These are phyloP conservation scores for Planiliza haematocheilus DNA, from an alignment of 2,113 vertebrate species.

Conservation along the genomic window DNA sequence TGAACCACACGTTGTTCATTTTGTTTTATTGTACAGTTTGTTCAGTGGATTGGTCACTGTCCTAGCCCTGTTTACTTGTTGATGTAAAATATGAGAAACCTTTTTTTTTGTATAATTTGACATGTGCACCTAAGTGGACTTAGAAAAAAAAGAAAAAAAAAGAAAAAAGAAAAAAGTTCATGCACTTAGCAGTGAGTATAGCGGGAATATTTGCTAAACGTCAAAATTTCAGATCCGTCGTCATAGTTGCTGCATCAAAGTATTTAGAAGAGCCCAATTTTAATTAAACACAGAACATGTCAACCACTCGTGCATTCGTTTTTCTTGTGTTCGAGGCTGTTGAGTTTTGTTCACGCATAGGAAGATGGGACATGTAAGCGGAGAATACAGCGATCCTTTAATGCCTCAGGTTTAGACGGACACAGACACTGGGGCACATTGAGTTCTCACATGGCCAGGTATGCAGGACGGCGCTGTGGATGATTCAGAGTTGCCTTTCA, in stretches of 20 bases:
- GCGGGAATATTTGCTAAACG: slow-evolving; percentile 58
- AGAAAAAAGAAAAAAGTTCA: slow-evolving; percentile 31
- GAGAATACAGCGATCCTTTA: no score
- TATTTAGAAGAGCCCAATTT: slow-evolving; percentile 65
- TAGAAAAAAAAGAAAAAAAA: slow-evolving; percentile 41
- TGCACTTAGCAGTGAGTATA: slow-evolving; percentile 55
- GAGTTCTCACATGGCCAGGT: slow-evolving; percentile 3
- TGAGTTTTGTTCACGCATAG: neutral
- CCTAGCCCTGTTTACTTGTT: slow-evolving; percentile 58
- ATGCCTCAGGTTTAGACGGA: neutral
- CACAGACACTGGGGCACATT: slow-evolving; percentile 12
- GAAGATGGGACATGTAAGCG: neutral
- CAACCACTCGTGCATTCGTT: slow-evolving; percentile 34
- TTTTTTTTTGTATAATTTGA: slow-evolving; percentile 72
- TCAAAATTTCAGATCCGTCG: slow-evolving; percentile 49
- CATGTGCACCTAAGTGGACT: slow-evolving; percentile 63
- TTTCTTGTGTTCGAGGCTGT: slow-evolving; percentile 13
- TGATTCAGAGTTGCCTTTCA: slow-evolving; percentile 40
- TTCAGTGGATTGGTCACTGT: slow-evolving; percentile 33
- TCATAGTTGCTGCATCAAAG: slow-evolving; percentile 47
- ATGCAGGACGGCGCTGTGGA: slow-evolving; percentile 2
- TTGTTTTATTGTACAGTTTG: slow-evolving; percentile 74
- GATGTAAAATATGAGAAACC: slow-evolving; percentile 67
- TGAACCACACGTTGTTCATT: slow-evolving; percentile 29
- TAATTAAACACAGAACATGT: slow-evolving; percentile 60